A percentile compares a stretch with the other conserved stretches of the same genome.
Evolutionary conservation across 2,888 invertebrate species (phyloP).

Genomic region (Byasa hedistus): DNA sequence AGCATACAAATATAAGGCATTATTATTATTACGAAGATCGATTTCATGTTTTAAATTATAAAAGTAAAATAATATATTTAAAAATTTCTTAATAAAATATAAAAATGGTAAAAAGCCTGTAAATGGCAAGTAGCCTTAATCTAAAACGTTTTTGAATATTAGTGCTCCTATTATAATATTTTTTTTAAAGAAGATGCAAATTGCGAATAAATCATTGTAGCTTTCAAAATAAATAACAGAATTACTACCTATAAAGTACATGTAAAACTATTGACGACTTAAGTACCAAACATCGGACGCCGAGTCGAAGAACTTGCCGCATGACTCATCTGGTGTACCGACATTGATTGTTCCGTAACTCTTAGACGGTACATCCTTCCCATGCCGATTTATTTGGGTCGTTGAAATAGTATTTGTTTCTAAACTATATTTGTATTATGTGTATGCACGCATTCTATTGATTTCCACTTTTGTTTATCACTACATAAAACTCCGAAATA

Average conservation of each 20-base stretch:
- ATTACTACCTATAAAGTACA: not conserved
- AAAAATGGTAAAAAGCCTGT: too few species aligned
- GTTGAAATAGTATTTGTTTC: not conserved
- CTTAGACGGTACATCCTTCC: slow-evolving; percentile 1
- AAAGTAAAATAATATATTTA: too few species aligned
- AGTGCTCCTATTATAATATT: too few species aligned
- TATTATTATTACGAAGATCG: too few species aligned
- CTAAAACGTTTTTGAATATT: too few species aligned
- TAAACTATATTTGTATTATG: not conserved
- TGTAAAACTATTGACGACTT: not conserved
- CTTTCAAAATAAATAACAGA: not conserved
- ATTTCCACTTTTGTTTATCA: not conserved
- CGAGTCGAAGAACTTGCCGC: slow-evolving; percentile 23
- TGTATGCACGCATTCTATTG: not conserved
- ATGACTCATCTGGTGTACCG: slow-evolving; percentile 28
- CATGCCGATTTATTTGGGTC: not conserved
- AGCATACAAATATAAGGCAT: too few species aligned
- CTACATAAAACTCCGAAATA: not conserved
- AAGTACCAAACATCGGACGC: not conserved
- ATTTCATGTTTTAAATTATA: too few species aligned
- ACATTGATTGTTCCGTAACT: slow-evolving; percentile 26
- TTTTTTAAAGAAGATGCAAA: not conserved
- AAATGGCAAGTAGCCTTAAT: too few species aligned
- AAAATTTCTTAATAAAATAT: too few species aligned
- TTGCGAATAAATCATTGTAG: too few species aligned